Evolutionary conservation across 2,113 vertebrate genomes (phyloP).

Genomic region (Gulo gulo): DNA sequence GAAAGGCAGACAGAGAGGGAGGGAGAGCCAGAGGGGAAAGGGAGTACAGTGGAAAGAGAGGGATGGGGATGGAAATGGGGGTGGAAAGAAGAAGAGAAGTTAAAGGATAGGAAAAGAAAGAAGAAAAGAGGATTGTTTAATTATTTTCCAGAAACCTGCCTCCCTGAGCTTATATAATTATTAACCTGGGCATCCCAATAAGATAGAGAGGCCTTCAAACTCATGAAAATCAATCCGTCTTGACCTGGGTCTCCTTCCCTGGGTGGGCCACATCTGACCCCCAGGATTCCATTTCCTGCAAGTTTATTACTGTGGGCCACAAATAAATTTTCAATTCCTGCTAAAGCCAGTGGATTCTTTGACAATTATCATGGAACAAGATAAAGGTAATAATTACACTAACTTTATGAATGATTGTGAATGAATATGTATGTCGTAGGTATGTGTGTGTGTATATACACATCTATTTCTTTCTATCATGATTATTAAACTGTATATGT

Average conservation of each 20-base stretch:
- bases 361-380: background rate
- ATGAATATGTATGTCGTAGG: background rate
- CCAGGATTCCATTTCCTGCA: background rate
- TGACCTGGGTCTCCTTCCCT: background rate
- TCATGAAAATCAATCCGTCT: background rate
- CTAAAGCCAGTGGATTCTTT: background rate
- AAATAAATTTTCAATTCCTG: background rate
- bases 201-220: background rate
- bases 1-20: fast-evolving
- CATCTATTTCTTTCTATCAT: background rate
- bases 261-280: background rate
- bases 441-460: background rate
- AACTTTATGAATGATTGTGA: background rate
- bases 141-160: background rate
- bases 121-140: background rate
- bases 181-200: background rate
- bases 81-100: background rate
- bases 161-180: background rate
- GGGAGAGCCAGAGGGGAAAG: no score
- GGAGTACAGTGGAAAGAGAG: background rate
- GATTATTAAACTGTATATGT: background rate
- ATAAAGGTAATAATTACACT: background rate
- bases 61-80: fast-evolving
- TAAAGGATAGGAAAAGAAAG: background rate
- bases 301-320: background rate